Evolutionary conservation across 2,888 invertebrate species (phyloP), one percentile per base, ranked within the genome.

Genomic region (Epinotia brunnichana): DNA sequence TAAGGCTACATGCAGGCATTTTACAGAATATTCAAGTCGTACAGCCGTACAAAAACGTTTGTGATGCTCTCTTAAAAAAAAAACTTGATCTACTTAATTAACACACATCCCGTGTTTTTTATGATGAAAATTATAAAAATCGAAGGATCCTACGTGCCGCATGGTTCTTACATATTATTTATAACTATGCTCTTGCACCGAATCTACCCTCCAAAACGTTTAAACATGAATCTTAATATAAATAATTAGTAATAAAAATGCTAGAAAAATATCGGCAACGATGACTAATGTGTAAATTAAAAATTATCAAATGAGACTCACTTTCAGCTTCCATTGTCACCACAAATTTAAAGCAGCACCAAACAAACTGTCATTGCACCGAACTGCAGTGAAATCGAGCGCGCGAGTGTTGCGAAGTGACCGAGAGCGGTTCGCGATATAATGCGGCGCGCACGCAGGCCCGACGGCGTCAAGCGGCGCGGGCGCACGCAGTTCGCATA

Each of bases 401-500:
- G 87, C 84, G 83, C 85, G 84, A 86, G 85, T 81, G 82, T 84
- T 84, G 82, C 82, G 85, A 83, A 85, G 83, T 82, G 84, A 81
- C 74, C 73, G 76, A 67, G 75, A 74, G 73, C 82, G 82, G 81
- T 85, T 83, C 82, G 85, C 86, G 77, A 76, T 77, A 82, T 79
- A 75, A 73, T 75, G 82, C 80, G 81, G 19, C 80, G 82, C 79
- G 78, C 83, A 82, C 79, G 80, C 80, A 80, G 82, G 80, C 83
- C 77, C 77, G 77, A 78, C 82, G 90, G 91, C 92, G 91, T 90
- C 91, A 86, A 85, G 86, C 90, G 85, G 82, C 90, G 87, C 81
- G 77, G 78, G 83, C 90, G 90, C 88, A 92, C 92, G 88, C 91
- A 84, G 85, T 84, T 84, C 88, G 93, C 90, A 93, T 92, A 92